Evolutionary conservation across 1,140 invertebrate genomes (phyloP), one percentile per base, ranked within the genome.

Genomic region (Macrobrachium nipponense): DNA sequence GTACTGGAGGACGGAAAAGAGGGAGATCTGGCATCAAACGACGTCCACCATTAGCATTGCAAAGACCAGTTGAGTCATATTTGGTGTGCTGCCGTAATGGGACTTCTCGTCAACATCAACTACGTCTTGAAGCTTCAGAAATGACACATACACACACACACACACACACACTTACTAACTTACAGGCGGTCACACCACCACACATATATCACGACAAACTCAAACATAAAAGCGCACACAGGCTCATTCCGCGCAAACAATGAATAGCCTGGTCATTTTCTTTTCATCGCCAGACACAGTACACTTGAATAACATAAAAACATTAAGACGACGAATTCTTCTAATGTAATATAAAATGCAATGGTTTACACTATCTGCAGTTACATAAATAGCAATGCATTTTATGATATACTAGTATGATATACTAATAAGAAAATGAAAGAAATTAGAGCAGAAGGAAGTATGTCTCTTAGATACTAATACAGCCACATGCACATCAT

Each of bases 151-250:
- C 75, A 20, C 58, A 60, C 51, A 77, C 76, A 79, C 51, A 27
- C 59, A 61, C 27, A 77, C 2, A 20, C 51, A 75, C 73, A 15
- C 17, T 14, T 3, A 23, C 17, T 14, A n/a, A 23, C 70, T 36
- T 20, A 36, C 59, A 36, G n/a, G 10, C 70, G 20, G 6, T 61
- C n/a, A 76, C 59, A 62, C 58, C 43, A 23, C 20, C 77, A 64
- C 23, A 64, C 59, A 64, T n/a, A 79, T 58, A 79, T 5, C 14
- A 23, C 60, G 58, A 79, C 59, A 77, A 20, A 77, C 51, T 59
- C 75, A 60, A 43, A 77, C 73, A 76, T 51, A 76, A 43, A 76
- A 17, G 58, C 73, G 59, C 44, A 76, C 73, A 76, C 43, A 58
- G 27, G 27, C 27, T 36, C 27, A 1, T 36, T 36, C 27, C 1